Conservation (phyloP, 2,797 vertebrate species). For the Picus viridis region DNA sequence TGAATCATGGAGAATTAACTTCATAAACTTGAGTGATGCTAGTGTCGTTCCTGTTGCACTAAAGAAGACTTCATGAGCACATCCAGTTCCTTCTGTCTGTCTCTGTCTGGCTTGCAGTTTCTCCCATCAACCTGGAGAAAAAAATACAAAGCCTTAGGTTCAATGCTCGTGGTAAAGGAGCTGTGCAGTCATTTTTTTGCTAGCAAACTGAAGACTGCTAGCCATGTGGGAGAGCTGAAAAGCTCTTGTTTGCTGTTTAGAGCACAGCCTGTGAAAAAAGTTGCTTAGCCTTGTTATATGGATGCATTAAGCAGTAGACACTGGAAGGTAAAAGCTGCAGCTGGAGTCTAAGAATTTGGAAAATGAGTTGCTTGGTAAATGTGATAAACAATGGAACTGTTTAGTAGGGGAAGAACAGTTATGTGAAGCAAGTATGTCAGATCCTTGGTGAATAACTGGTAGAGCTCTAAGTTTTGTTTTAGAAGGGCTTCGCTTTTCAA, state of each 20-base stretch:
- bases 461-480: neutral
- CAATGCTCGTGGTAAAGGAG: neutral
- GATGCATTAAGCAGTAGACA: neutral
- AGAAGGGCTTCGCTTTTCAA: neutral
- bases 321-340: neutral
- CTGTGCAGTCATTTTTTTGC: neutral
- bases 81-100: neutral
- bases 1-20: neutral
- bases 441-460: neutral
- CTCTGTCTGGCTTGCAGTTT: neutral
- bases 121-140: neutral
- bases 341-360: neutral
- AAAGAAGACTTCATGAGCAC: neutral
- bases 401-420: neutral
- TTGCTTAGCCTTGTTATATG: neutral
- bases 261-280: neutral
- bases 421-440: neutral
- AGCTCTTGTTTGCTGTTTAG: neutral
- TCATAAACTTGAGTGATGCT: neutral
- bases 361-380: neutral
- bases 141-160: neutral
- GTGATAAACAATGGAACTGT: neutral
- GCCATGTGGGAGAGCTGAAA: neutral
- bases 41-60: neutral
- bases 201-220: neutral